Percentiles rank a stretch among this genome's conserved stretches.
phyloP scores from a whole-genome alignment of 2,888 invertebrate species.

The Apamea sordens region DNA sequence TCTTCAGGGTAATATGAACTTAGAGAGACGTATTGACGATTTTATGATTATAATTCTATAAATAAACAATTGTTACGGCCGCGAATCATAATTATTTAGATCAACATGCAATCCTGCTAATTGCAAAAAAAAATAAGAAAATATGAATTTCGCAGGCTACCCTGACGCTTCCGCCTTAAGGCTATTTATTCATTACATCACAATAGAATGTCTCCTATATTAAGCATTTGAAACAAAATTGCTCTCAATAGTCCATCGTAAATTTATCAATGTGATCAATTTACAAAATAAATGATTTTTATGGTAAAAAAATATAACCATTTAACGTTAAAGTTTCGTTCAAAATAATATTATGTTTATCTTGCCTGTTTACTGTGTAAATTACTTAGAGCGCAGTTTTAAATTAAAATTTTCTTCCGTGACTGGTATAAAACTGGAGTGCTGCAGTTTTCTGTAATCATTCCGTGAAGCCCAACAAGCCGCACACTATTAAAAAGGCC shows the following conservation, averaged over 20 bases:
- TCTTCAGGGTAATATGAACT: no score
- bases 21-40: no score
- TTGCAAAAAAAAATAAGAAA: no score
- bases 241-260: not conserved
- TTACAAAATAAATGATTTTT: not conserved
- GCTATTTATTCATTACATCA: not conserved
- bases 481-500: constrained; percentile 65
- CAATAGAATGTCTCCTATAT: not conserved
- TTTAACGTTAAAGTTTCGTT: constrained; percentile 22
- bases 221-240: constrained; percentile 9
- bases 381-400: constrained; percentile 59
- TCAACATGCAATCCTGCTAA: no score
- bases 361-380: constrained; percentile 51
- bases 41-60: no score
- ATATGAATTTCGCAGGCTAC: no score
- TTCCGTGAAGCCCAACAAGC: constrained; percentile 66
- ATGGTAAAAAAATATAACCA: not conserved
- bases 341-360: constrained; percentile 47
- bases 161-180: no score
- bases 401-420: constrained; percentile 68
- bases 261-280: not conserved
- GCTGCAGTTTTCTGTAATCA: constrained; percentile 72
- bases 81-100: no score
- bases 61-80: no score
- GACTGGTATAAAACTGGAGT: constrained; percentile 67